These are phyloP conservation scores for Spodoptera picta DNA, from an alignment of 2,888 invertebrate genomes.

Conservation along the genomic window DNA sequence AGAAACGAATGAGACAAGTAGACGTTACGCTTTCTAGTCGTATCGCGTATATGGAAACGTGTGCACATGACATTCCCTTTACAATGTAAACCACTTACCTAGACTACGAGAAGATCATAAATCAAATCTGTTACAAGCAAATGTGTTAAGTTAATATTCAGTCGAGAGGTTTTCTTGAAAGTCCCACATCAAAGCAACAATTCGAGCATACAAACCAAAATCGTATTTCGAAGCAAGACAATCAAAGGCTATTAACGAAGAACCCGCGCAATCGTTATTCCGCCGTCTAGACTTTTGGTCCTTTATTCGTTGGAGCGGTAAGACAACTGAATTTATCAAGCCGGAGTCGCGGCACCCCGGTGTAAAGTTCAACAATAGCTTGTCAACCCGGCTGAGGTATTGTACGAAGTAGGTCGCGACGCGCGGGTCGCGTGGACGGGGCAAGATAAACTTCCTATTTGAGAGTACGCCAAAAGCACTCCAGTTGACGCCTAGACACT, in stretches of 20 bases:
- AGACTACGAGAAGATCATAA: slow-evolving; percentile 22
- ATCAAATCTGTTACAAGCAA: slow-evolving; percentile 32
- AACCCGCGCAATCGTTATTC: slow-evolving; percentile 17
- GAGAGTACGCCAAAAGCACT: slow-evolving; percentile 50
- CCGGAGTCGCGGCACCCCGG: slow-evolving; percentile 37
- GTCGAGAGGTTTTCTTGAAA: neutral
- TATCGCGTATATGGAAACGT: slow-evolving; percentile 39
- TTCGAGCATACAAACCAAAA: neutral
- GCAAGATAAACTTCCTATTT: slow-evolving; percentile 65
- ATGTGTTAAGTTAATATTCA: slow-evolving; percentile 14
- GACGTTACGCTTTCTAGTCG: slow-evolving; percentile 28
- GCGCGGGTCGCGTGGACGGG: slow-evolving; percentile 55
- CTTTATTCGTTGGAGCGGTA: slow-evolving; percentile 25
- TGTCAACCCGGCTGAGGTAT: slow-evolving; percentile 60
- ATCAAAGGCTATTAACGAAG: slow-evolving; percentile 10
- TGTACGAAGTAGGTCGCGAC: slow-evolving; percentile 69
- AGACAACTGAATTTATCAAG: slow-evolving; percentile 49
- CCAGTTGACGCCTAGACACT: slow-evolving; percentile 59
- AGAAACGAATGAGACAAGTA: slow-evolving; percentile 21
- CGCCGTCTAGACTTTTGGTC: slow-evolving; percentile 33
- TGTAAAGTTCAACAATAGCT: slow-evolving; percentile 68
- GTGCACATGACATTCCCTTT: slow-evolving; percentile 36
- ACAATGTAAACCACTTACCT: slow-evolving; percentile 33
- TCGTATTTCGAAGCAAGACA: neutral
- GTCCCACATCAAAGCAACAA: neutral